Evolutionary conservation across 2,888 invertebrate species (phyloP).

Genomic region (Heliconius erato): DNA sequence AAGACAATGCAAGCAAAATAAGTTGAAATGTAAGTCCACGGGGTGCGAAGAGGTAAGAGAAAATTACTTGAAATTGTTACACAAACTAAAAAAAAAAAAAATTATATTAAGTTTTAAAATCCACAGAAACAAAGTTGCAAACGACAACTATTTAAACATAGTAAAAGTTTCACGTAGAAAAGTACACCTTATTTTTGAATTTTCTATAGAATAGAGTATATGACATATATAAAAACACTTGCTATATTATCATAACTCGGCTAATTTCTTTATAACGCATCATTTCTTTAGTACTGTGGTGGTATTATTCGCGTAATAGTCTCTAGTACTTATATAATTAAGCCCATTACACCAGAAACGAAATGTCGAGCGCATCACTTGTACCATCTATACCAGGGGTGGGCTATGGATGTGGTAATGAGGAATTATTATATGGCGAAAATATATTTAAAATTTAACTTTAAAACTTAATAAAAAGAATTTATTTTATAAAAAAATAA

Average conservation of each 20-base stretch:
- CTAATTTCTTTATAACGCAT: slow-evolving; percentile 25
- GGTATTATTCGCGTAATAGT: slow-evolving; percentile 28
- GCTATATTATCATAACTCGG: background rate
- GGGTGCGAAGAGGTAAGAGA: no score
- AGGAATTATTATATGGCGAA: background rate
- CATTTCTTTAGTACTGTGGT: slow-evolving; percentile 10
- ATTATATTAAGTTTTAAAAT: no score
- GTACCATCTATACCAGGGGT: slow-evolving; percentile 57
- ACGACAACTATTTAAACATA: no score
- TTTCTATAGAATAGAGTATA: no score
- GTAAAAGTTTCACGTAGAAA: no score
- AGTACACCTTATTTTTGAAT: no score
- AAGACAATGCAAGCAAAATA: no score
- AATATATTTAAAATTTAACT: background rate
- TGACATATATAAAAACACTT: background rate
- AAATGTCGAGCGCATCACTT: slow-evolving; percentile 64
- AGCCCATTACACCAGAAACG: slow-evolving; percentile 60
- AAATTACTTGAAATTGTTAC: no score
- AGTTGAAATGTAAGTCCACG: no score
- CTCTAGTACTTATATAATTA: slow-evolving; percentile 50
- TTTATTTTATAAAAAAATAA: no score
- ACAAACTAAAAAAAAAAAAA: no score
- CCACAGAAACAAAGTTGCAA: no score
- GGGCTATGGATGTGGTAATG: background rate
- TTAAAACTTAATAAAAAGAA: background rate